Percentiles rank a stretch among this genome's conserved stretches.
Evolutionary conservation across 2,113 vertebrate species (phyloP).

Genomic region (Dermatemys mawii): DNA sequence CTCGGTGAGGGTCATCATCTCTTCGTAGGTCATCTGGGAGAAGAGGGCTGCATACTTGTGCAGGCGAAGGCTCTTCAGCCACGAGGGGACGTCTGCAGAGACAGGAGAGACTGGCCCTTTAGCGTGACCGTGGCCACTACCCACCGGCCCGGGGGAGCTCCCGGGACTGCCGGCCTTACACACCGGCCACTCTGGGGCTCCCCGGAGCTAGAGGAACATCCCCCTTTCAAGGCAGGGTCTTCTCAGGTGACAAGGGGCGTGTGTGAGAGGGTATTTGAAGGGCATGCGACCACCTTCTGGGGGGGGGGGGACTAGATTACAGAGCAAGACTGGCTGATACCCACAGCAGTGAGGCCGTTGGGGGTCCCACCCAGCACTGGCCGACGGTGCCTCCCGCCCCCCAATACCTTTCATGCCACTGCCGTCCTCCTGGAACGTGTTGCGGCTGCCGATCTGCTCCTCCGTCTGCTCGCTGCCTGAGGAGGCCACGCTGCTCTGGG

Average conservation of each 20-base stretch:
- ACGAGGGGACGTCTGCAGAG: constrained; percentile 88
- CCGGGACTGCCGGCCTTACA: neutral
- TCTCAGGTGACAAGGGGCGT: neutral
- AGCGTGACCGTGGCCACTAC: neutral
- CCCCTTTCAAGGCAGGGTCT: neutral
- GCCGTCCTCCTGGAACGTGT: constrained; percentile 94
- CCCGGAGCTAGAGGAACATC: neutral
- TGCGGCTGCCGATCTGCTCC: constrained; percentile 86
- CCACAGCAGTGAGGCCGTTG: neutral
- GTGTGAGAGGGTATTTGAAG: neutral
- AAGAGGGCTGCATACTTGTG: constrained; percentile 96
- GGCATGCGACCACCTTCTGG: neutral
- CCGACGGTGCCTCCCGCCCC: rapidly evolving
- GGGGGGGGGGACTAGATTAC: neutral
- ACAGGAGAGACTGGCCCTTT: neutral
- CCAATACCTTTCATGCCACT: constrained; percentile 93
- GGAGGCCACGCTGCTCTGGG: constrained; percentile 94
- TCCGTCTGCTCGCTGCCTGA: constrained; percentile 96
- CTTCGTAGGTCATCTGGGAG: constrained; percentile 94
- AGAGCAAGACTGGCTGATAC: neutral
- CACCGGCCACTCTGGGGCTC: neutral
- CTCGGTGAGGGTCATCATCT: constrained; percentile 96
- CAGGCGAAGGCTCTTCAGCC: constrained; percentile 95
- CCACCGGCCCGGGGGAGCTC: too few relatives aligned
- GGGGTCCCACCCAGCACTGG: neutral